Evolutionary conservation across 2,888 invertebrate species (phyloP).

Genomic region (Drosophila dives): DNA sequence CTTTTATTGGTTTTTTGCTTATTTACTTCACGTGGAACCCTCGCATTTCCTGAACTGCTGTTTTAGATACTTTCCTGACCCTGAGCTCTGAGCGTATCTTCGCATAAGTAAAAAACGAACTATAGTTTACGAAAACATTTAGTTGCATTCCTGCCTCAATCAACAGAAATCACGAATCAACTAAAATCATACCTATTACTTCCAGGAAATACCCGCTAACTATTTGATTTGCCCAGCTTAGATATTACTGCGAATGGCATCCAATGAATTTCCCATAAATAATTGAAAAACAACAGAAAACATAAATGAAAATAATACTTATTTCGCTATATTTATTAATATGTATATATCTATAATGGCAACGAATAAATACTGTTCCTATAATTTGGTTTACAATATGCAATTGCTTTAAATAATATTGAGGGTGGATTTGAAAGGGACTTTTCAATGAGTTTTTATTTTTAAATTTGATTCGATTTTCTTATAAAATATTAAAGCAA

Average conservation of each 20-base stretch:
- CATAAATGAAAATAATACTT: neutral
- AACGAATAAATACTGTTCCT: neutral
- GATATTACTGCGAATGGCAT: constrained; percentile 9
- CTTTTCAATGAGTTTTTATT: neutral
- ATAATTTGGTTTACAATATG: no score
- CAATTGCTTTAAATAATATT: neutral
- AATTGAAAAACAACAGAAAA: neutral
- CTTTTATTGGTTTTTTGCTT: constrained; percentile 12
- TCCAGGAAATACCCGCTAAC: constrained; percentile 44
- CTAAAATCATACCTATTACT: constrained; percentile 17
- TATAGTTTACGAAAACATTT: constrained; percentile 41
- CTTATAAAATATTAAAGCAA: neutral
- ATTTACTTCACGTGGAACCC: constrained; percentile 25
- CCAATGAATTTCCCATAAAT: constrained; percentile 22
- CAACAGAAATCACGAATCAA: constrained; percentile 34
- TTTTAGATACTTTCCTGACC: constrained; percentile 43
- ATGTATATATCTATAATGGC: neutral
- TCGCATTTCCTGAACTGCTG: constrained; percentile 58
- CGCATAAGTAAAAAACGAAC: neutral
- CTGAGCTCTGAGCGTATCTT: constrained; percentile 29
- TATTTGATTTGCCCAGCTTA: constrained; percentile 30
- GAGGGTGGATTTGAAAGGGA: neutral
- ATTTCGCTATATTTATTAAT: neutral
- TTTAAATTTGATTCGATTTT: neutral
- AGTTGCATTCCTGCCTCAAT: constrained; percentile 41